Base-by-base conservation (phyloP, 2,797 vertebrate genomes). In the Carduelis carduelis region DNA sequence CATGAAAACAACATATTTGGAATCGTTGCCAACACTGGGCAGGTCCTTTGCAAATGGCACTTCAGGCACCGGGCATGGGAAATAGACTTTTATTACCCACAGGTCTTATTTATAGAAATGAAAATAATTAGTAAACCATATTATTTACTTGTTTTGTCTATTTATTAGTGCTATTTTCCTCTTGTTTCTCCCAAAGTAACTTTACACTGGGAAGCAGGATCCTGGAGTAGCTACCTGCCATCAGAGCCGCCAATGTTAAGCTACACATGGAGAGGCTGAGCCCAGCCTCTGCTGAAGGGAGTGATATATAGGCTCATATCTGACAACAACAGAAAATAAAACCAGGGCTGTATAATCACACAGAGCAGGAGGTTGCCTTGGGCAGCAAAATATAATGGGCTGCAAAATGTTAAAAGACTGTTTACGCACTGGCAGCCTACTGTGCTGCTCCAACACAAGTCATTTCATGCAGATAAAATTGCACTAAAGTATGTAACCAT, bases 351-450 rank as follows among this genome's bases (percentile, higher is more conserved):
- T 93, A 95, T 96, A 96, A 97, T 80, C 44, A 83, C 89, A 95
- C 56, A 83, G 91, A 95, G 91, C 91, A 94, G 89, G 83, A 97
- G 93, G 89, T 95, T 97, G 94, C 92, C 92, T 96, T 15, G 46
- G 88, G 87, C 90, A 96, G 93, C 93, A 97, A 96, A 96, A 96
- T 88, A 91, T 93, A 95, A 97, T 93, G 92, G 93, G 74, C 89
- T 96, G 95, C 94, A 95, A 96, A 97, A 96, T 74, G 86, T 96
- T 96, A 94, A 97, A 91, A 94, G 89, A 97, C 89, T 96, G 81
- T 92, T 96, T 96, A 96, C 59, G 37, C 94, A 95, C 95, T 96
- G 89, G 55, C 63, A 89, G 82, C 65, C 87, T 70, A 41, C 87
- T 72, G 61, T 89, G 69, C 76, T 91, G 57, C 72, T 43, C 50